Percentiles rank a stretch among this genome's conserved stretches.
phyloP scores from a whole-genome alignment of 2,113 vertebrate species.

The Steatornis caripensis region DNA sequence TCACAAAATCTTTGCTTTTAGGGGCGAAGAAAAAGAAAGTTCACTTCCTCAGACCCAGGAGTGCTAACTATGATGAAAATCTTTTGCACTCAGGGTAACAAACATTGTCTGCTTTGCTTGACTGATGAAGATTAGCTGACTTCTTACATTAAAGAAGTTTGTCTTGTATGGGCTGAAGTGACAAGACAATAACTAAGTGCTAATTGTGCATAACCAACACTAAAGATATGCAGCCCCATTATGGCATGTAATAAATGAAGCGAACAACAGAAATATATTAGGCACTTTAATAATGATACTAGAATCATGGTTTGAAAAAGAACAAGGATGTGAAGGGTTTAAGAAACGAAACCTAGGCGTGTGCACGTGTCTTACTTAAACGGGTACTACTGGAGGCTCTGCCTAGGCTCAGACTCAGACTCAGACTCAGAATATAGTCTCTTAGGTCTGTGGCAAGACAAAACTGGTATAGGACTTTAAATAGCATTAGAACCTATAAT shows the following conservation, averaged over 20 bases:
- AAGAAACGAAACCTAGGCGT: constrained; percentile 59
- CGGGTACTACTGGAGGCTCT: constrained; percentile 8
- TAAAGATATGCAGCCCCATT: constrained; percentile 75
- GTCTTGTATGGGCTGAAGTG: constrained; percentile 82
- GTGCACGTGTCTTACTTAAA: constrained; percentile 42
- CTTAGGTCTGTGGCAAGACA: constrained; percentile 68
- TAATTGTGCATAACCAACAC: constrained; percentile 90
- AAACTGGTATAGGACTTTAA: constrained; percentile 76
- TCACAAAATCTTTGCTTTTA: not conserved
- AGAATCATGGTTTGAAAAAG: constrained; percentile 50
- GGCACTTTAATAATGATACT: constrained; percentile 72
- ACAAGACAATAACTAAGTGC: constrained; percentile 88
- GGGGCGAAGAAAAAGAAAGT: not conserved
- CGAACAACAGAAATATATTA: constrained; percentile 73
- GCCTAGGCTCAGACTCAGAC: too few species aligned
- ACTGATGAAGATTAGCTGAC: constrained; percentile 88
- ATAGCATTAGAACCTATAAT: constrained; percentile 73
- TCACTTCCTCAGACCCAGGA: constrained; percentile 6
- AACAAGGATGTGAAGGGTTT: constrained; percentile 57
- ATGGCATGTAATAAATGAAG: constrained; percentile 76
- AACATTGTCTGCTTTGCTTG: constrained; percentile 74
- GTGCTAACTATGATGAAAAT: constrained; percentile 72
- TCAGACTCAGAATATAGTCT: constrained; percentile 42
- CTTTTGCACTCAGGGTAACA: constrained; percentile 72
- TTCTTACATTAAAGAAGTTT: constrained; percentile 83